phyloP scores from a whole-genome alignment of 2,113 vertebrate species.

The Chaetorhynchus papuensis region DNA sequence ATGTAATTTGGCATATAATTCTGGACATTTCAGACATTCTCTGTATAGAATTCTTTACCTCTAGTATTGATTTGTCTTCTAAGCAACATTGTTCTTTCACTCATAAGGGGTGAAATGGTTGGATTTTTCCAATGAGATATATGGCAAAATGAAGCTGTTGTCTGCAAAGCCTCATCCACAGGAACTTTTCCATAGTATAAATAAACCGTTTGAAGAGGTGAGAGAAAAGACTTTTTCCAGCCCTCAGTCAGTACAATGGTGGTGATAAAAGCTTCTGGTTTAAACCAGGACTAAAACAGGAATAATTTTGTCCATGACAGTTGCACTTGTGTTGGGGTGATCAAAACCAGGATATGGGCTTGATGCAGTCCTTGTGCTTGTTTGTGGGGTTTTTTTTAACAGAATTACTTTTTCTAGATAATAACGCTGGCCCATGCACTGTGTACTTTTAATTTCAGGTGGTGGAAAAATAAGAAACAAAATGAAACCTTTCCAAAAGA shows the following conservation, averaged over 20 bases:
- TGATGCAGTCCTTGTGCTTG: background rate
- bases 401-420: background rate
- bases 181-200: background rate
- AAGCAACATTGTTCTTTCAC: background rate
- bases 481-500: constrained; percentile 61
- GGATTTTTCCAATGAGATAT: background rate
- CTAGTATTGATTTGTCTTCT: background rate
- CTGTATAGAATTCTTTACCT: background rate
- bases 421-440: background rate
- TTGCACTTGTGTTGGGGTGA: background rate
- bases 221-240: background rate
- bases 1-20: background rate
- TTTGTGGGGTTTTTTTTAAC: rapidly evolving
- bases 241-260: background rate
- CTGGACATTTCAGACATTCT: background rate
- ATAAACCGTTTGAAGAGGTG: background rate
- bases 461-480: background rate
- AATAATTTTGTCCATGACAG: background rate
- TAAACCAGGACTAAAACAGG: background rate
- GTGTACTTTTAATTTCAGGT: constrained; percentile 55
- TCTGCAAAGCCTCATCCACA: background rate
- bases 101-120: background rate
- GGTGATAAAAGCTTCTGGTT: background rate
- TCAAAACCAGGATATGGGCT: background rate
- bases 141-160: background rate